Base-by-base conservation (phyloP, 2,888 invertebrate genomes). In the Polyploca ridens region DNA sequence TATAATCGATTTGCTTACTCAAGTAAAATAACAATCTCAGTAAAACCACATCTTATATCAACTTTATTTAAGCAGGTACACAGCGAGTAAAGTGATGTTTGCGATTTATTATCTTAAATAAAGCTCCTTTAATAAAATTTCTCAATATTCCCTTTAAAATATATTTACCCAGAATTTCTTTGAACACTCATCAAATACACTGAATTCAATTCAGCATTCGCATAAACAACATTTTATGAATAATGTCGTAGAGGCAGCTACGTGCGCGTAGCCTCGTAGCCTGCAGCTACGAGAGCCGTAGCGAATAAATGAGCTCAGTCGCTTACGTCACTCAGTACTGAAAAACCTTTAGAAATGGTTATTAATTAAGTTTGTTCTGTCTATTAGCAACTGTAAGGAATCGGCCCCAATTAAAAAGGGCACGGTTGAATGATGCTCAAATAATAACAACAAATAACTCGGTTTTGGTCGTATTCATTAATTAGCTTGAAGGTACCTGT, bases 231-330 rank as follows among this genome's bases (percentile, higher is more conserved):
- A 19, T 54, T 54, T 54, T 54, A 10, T 54, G n/a, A 46, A 54
- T 54, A 54, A 49, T 49, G 49, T 54, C 54, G 54, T 54, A 54
- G 54, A 54, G 54, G 16, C 54, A 10, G 46, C 54, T 54, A 54
- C 54, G 54, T n/a, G 46, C 46, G 46, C 54, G 54, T 54, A 54
- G 54, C 46, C 0, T 7, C 46, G 46, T 46, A 46, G 46, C 54
- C 19, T 5, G 54, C 54, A n/a, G 54, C 54, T 54, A 54, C 54
- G 54, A 54, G 7, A 54, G 16, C 54, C 6, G 16, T 19, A 19
- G 46, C n/a, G 54, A 54, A 19, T 54, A 54, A 54, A 19, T 54
- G 54, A 19, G 54, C 54, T 8, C 54, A 54, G 46, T 54, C 8
- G 54, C 7, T 54, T 54, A 19, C 54, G 19, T 54, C 54, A 54